Conservation (phyloP, 2,797 vertebrate genomes). For the Buceros bicornis region DNA sequence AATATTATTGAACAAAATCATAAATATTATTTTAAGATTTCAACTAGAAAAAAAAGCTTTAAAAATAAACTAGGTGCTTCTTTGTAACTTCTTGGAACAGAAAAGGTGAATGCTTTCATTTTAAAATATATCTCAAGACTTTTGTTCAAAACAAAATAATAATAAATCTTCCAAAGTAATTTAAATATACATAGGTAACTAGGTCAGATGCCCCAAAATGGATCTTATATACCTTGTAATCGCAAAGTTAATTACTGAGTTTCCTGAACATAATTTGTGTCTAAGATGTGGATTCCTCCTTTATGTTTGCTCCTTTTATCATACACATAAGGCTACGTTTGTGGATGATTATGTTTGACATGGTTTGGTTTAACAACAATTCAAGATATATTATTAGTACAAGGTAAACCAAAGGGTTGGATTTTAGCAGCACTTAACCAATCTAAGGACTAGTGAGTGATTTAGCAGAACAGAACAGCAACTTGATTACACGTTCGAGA, state of each 20-base stretch:
- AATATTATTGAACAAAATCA: background rate
- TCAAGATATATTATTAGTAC: too few relatives aligned
- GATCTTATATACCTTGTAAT: background rate
- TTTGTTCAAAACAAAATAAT: background rate
- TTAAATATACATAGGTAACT: background rate
- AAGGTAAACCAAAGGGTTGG: too few relatives aligned
- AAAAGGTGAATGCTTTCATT: background rate
- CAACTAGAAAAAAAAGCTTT: background rate
- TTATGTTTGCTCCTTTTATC: background rate
- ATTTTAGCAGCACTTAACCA: too few relatives aligned
- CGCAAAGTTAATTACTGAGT: fast-evolving
- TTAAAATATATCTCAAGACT: background rate
- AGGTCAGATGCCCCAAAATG: background rate
- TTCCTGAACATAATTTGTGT: background rate
- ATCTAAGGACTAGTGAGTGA: too few relatives aligned
- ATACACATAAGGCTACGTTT: fast-evolving
- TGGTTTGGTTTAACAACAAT: too few relatives aligned
- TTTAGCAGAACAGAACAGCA: too few relatives aligned
- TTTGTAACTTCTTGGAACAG: background rate
- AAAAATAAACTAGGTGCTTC: background rate
- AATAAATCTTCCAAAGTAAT: background rate
- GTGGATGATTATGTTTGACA: too few relatives aligned
- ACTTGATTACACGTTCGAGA: too few relatives aligned
- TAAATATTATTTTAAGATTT: background rate
- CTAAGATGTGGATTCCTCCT: fast-evolving